These are phyloP conservation scores for Drosophila aldrichi DNA, from an alignment of 2,888 invertebrate species.

Conservation along the genomic window DNA sequence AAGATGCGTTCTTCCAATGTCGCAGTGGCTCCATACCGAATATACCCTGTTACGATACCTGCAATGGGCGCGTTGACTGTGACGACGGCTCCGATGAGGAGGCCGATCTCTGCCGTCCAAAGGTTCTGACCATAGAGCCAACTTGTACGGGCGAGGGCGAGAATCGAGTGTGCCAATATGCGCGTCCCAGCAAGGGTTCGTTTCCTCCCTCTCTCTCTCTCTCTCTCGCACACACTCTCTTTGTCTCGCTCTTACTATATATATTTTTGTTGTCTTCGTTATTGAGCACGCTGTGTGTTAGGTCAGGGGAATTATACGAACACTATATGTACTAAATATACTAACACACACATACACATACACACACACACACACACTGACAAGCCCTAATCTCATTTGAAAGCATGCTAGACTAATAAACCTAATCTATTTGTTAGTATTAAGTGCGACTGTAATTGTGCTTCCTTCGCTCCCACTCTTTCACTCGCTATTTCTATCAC, in stretches of 20 bases:
- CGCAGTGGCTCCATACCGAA: constrained; percentile 80
- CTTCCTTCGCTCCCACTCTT: background rate
- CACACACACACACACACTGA: background rate
- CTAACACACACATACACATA: background rate
- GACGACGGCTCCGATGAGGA: constrained; percentile 89
- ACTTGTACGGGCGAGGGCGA: constrained; percentile 14
- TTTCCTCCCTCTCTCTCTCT: constrained; percentile 15
- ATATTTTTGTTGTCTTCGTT: constrained; percentile 3
- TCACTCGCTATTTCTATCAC: background rate
- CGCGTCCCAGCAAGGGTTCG: constrained; percentile 21
- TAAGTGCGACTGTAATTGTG: constrained; percentile 6
- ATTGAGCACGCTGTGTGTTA: constrained; percentile 11
- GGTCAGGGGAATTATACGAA: background rate
- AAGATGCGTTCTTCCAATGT: constrained; percentile 11
- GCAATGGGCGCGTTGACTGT: constrained; percentile 87
- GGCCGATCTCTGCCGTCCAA: constrained; percentile 37
- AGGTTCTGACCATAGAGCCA: background rate
- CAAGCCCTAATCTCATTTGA: background rate
- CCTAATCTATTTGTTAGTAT: background rate
- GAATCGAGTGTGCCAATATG: constrained; percentile 13
- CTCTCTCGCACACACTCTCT: background rate
- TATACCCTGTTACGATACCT: constrained; percentile 86
- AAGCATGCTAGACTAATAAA: background rate
- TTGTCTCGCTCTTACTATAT: background rate
- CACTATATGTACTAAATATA: background rate